phyloP scores from a whole-genome alignment of 1,140 invertebrate genomes.

The Cydia pomonella region DNA sequence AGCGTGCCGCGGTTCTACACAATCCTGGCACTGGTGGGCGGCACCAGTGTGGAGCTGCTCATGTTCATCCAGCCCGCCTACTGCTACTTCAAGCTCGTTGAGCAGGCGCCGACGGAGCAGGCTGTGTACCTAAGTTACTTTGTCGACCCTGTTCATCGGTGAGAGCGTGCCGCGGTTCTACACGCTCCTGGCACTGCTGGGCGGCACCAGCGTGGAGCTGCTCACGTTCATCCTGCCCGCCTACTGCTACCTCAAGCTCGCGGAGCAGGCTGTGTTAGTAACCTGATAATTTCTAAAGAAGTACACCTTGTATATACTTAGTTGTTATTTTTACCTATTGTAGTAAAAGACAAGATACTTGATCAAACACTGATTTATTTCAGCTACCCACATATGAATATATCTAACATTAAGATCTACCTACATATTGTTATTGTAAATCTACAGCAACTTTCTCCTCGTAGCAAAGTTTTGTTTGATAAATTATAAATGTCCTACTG shows the following conservation, averaged over 20 bases:
- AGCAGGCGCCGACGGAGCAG: constrained; percentile 48
- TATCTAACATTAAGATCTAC: no score
- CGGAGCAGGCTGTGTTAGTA: constrained; percentile 58
- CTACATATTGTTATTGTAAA: no score
- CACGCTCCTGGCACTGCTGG: constrained; percentile 86
- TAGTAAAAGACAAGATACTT: no score
- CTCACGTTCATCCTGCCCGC: constrained; percentile 86
- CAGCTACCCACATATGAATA: no score
- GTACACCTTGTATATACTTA: no score
- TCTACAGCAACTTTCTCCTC: no score
- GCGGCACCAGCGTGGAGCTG: constrained; percentile 85
- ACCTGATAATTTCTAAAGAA: no score
- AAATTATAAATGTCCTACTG: no score
- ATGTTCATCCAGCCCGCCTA: constrained; percentile 86
- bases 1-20: constrained; percentile 86
- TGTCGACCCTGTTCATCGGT: constrained; percentile 84
- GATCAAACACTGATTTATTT: no score
- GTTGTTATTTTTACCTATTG: no score
- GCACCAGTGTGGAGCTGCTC: constrained; percentile 84
- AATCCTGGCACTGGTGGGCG: constrained; percentile 87
- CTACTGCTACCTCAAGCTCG: constrained; percentile 85
- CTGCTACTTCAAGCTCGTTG: constrained; percentile 84
- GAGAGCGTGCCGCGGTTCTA: constrained; percentile 86
- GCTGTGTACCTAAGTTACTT: constrained; percentile 59
- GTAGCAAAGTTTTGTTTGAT: no score